A percentile compares a stretch with the other conserved stretches of the same genome.
Conservation (phyloP, 1,140 invertebrate species). For the Macrobrachium nipponense region DNA sequence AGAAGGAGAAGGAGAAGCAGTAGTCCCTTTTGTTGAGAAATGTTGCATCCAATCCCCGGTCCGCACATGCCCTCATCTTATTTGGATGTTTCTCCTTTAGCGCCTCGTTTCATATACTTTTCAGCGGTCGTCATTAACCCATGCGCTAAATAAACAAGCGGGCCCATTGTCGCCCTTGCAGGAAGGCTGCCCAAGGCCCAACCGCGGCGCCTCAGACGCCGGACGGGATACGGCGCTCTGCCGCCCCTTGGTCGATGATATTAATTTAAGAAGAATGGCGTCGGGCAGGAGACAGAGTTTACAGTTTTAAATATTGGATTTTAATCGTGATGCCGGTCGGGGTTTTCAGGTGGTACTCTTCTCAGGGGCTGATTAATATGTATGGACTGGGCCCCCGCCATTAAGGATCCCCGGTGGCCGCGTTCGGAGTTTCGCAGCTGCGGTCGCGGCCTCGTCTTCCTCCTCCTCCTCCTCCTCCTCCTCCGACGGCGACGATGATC, state of each 20-base stretch:
- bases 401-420: conserved; percentile 44
- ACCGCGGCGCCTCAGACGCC: not conserved
- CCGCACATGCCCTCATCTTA: conserved; percentile 59
- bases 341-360: conserved; percentile 61
- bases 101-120: conserved; percentile 62
- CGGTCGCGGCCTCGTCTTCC: conserved; percentile 31
- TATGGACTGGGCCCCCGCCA: conserved; percentile 54
- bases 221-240: conserved; percentile 29
- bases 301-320: conserved; percentile 63
- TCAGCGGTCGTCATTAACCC: conserved; percentile 58
- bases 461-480: conserved; percentile 34
- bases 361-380: conserved; percentile 61
- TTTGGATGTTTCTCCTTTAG: conserved; percentile 61
- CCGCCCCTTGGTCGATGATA: conserved; percentile 55
- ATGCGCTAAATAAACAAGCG: conserved; percentile 56
- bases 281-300: conserved; percentile 58
- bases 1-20: too few species aligned
- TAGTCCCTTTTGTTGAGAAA: conserved; percentile 55
- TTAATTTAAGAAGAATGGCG: conserved; percentile 63
- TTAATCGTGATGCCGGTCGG: conserved; percentile 60
- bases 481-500: not conserved
- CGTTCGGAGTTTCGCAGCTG: not conserved
- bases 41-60: conserved; percentile 54
- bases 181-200: conserved; percentile 11
- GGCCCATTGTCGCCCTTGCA: conserved; percentile 39